These are phyloP conservation scores for Limosa lapponica DNA, from an alignment of 2,797 vertebrate species.

Conservation along the genomic window DNA sequence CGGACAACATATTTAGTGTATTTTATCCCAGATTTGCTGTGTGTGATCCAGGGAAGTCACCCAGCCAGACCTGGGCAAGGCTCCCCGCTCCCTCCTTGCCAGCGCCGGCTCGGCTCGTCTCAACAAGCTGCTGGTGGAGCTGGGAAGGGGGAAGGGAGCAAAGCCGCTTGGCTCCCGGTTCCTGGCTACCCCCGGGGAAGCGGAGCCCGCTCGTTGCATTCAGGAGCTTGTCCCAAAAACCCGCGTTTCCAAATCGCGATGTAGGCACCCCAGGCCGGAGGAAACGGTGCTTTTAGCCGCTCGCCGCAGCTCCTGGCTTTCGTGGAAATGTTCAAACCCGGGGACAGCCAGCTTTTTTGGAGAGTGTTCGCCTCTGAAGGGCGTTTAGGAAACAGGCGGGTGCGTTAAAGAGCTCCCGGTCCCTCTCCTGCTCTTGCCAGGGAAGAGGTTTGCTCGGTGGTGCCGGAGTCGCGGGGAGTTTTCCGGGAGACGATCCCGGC, in stretches of 20 bases:
- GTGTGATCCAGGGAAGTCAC: not conserved
- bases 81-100: not conserved
- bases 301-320: not conserved
- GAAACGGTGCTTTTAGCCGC: not conserved
- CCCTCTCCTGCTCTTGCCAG: not conserved
- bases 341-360: not conserved
- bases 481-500: accelerated
- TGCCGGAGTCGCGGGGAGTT: not conserved
- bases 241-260: not conserved
- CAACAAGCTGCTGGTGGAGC: not conserved
- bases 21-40: not conserved
- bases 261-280: not conserved
- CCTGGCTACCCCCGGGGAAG: not conserved
- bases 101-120: not conserved
- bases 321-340: not conserved
- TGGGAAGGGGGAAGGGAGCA: not conserved
- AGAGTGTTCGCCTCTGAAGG: accelerated
- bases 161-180: not conserved
- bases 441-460: not conserved
- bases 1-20: accelerated
- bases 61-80: not conserved
- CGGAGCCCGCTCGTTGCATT: not conserved
- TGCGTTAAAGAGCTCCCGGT: not conserved
- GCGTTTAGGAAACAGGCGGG: not conserved
- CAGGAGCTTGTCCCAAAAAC: not conserved